phyloP scores from a whole-genome alignment of 1,140 invertebrate species.

The Temnothorax nylanderi region DNA sequence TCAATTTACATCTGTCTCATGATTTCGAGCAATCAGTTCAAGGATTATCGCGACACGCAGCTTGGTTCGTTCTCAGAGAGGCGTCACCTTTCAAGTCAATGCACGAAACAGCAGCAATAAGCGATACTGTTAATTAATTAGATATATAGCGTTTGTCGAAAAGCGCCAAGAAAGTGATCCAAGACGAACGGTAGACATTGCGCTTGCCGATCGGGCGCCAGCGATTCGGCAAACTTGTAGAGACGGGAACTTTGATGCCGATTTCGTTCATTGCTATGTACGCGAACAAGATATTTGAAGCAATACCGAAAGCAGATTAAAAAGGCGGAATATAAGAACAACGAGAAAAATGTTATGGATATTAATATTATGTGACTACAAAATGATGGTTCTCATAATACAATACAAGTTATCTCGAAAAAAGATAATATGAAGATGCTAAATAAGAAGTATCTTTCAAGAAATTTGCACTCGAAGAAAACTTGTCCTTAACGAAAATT shows the following conservation, averaged over 20 bases:
- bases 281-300: background rate
- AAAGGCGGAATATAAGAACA: background rate
- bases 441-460: conserved; percentile 11
- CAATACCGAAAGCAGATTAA: background rate
- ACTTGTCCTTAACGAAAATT: background rate
- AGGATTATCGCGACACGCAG: conserved; percentile 51
- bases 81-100: conserved; percentile 73
- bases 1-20: background rate
- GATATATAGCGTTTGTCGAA: conserved; percentile 58
- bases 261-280: conserved; percentile 8
- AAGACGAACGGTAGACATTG: conserved; percentile 41
- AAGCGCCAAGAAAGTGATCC: conserved; percentile 59
- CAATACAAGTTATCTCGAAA: background rate
- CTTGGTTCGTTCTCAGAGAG: conserved; percentile 68
- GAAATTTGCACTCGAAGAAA: background rate
- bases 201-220: conserved; percentile 46
- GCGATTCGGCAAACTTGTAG: conserved; percentile 31
- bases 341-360: background rate
- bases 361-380: conserved; percentile 3
- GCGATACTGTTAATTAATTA: conserved; percentile 69
- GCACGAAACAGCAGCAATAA: conserved; percentile 77
- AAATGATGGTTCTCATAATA: conserved; percentile 7
- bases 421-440: background rate
- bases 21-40: background rate
- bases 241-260: conserved; percentile 18